Base-by-base conservation (phyloP, 2,888 invertebrate genomes). In the Stenolophus ochropezus region DNA sequence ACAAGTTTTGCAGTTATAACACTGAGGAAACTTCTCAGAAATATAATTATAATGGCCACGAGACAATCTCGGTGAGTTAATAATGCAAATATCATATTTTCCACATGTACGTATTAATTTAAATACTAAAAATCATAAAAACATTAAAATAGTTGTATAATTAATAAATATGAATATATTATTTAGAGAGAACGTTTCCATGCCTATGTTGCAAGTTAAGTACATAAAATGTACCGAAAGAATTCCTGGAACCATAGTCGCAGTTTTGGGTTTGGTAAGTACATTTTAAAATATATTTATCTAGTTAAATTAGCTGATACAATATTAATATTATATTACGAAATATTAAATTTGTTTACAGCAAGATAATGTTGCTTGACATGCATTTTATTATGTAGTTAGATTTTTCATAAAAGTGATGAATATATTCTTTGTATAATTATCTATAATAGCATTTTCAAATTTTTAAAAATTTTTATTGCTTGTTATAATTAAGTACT, bases 201-300 rank as follows among this genome's bases (percentile, higher is more conserved):
- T 73, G 51, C 73, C 73, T 18, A 21, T 49, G 47, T 21, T 73
- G 23, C 47, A 73, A 23, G 49, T 73, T 47, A 16, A 21, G 4
- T 73, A 49, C n/a, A n/a, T 49, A 73, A 23, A 73, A 49, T 73
- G 73, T 14, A 73, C 21, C n/a, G 73, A 73, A 23, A 73, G 23
- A 42, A 73, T 73, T n/a, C 23, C 73, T 14, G 73, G 73, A 14
- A 1, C 16, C 0, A 11, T 73, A 11, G 49, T 73, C 1, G 73
- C 73, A 21, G 8, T 33, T 49, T n/a, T n/a, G 1, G 73, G 73
- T 6, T 47, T 73, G 47, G 73, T 73, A 73, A 49, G 73, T 27
- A 53, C 20, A 20, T 18, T 51, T 2, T 16, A 51, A 51, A 14
- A 51, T 14, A 51, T 51, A 51, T 16, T 49, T 14, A 49, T 1